These are phyloP conservation scores for Planococcus citri DNA, from an alignment of 1,140 invertebrate genomes.

Conservation along the genomic window DNA sequence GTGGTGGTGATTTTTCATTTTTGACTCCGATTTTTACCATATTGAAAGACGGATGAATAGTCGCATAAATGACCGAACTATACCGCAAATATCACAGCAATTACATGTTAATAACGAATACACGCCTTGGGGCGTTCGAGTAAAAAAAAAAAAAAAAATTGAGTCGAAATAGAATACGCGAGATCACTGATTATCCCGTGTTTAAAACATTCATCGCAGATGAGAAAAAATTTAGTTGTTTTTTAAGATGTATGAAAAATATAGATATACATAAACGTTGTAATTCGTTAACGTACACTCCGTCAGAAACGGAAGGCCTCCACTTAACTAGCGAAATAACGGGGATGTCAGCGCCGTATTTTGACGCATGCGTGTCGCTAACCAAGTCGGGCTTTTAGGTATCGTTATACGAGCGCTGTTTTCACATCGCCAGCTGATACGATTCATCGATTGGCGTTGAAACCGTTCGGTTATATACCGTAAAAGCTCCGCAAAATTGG, in stretches of 20 bases:
- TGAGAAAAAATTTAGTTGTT: neutral
- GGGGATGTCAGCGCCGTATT: slow-evolving; percentile 12
- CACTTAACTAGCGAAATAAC: slow-evolving; percentile 15
- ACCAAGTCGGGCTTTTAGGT: neutral
- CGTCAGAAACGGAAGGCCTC: neutral
- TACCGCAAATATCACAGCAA: neutral
- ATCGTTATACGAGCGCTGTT: neutral
- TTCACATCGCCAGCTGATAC: slow-evolving; percentile 16
- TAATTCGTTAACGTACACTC: slow-evolving; percentile 13
- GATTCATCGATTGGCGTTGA: slow-evolving; percentile 14
- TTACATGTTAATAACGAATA: neutral
- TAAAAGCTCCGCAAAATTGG: neutral
- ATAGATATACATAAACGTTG: slow-evolving; percentile 13
- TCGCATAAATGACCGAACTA: neutral
- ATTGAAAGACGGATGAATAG: slow-evolving; percentile 1
- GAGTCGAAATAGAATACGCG: neutral
- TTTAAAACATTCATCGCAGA: neutral
- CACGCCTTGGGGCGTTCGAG: neutral
- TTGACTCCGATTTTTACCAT: slow-evolving; percentile 1
- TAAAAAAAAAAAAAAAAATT: neutral
- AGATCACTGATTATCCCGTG: neutral
- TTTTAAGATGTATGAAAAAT: neutral
- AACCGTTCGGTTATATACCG: slow-evolving; percentile 8
- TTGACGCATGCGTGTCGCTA: neutral
- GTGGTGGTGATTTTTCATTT: neutral